Percentiles rank a stretch among this genome's conserved stretches.
These are phyloP conservation scores for Cherax destructor DNA, from an alignment of 1,140 invertebrate species.

Conservation along the genomic window DNA sequence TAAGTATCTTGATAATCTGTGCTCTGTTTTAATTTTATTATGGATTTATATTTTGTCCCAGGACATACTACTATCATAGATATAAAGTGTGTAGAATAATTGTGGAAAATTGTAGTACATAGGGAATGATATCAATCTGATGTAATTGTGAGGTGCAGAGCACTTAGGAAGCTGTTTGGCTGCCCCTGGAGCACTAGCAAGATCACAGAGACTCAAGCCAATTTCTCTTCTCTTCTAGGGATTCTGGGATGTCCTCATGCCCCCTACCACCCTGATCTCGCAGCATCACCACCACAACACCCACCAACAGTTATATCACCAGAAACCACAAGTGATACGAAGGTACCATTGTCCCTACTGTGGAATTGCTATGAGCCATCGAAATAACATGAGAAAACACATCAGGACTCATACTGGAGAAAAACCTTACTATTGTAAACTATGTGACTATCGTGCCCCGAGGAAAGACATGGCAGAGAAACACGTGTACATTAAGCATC, in stretches of 20 bases:
- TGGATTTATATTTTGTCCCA: too few relatives aligned
- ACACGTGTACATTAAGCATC: constrained; percentile 56
- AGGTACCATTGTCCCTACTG: constrained; percentile 55
- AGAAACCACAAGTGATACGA: constrained; percentile 28
- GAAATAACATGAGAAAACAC: constrained; percentile 64
- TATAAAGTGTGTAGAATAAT: neutral
- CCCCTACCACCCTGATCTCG: constrained; percentile 23
- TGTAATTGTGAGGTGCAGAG: neutral
- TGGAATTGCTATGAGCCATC: constrained; percentile 49
- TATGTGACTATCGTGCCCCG: constrained; percentile 48
- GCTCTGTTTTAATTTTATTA: too few relatives aligned
- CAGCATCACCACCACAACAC: constrained; percentile 24
- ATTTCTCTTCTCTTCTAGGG: constrained; percentile 64
- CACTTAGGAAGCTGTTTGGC: neutral
- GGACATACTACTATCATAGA: too few relatives aligned
- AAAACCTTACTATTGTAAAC: constrained; percentile 49
- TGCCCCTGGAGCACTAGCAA: neutral
- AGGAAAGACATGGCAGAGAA: constrained; percentile 64
- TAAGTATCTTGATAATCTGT: too few relatives aligned
- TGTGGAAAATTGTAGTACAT: neutral
- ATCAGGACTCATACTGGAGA: constrained; percentile 59
- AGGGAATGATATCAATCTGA: neutral
- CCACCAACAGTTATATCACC: constrained; percentile 33
- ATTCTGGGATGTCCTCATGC: constrained; percentile 56
- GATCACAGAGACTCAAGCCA: constrained; percentile 32